These are phyloP conservation scores for Anthophora plumipes DNA, from an alignment of 2,888 invertebrate genomes.

Conservation along the genomic window DNA sequence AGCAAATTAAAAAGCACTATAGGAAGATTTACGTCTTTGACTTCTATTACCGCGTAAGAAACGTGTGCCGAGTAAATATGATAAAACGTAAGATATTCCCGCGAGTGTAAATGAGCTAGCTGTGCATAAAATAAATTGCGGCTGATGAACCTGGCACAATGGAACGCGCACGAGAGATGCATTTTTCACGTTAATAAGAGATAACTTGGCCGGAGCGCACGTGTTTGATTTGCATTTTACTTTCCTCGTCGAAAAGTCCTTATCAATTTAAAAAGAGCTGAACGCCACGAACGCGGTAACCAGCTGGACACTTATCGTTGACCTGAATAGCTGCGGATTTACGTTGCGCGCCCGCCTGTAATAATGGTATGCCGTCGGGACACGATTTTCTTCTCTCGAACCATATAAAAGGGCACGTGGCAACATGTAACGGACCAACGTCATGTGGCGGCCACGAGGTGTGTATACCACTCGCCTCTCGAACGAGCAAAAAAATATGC, in stretches of 20 bases:
- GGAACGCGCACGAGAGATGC: conserved; percentile 36
- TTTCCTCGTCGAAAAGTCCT: conserved; percentile 54
- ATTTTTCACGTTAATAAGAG: conserved; percentile 56
- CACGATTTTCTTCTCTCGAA: conserved; percentile 43
- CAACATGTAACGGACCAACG: conserved; percentile 39
- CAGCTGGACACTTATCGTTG: conserved; percentile 65
- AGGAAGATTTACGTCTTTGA: conserved; percentile 38
- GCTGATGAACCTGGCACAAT: conserved; percentile 36
- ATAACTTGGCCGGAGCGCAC: conserved; percentile 43
- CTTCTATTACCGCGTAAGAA: conserved; percentile 26
- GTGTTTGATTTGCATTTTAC: conserved; percentile 56
- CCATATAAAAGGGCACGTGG: conserved; percentile 66
- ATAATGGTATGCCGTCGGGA: conserved; percentile 43
- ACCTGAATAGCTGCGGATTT: conserved; percentile 66
- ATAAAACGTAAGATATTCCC: conserved; percentile 25
- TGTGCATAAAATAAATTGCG: conserved; percentile 35
- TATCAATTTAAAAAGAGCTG: conserved; percentile 51
- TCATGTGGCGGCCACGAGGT: conserved; percentile 61
- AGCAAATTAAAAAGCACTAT: conserved; percentile 25
- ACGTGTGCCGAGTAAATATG: conserved; percentile 19
- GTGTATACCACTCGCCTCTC: conserved; percentile 4
- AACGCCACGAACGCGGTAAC: conserved; percentile 35
- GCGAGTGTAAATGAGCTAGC: neutral
- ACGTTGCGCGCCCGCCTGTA: conserved; percentile 47
- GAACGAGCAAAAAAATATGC: conserved; percentile 14